Base-by-base conservation (phyloP, 1,140 invertebrate species). In the Hylyphantes graminicola region DNA sequence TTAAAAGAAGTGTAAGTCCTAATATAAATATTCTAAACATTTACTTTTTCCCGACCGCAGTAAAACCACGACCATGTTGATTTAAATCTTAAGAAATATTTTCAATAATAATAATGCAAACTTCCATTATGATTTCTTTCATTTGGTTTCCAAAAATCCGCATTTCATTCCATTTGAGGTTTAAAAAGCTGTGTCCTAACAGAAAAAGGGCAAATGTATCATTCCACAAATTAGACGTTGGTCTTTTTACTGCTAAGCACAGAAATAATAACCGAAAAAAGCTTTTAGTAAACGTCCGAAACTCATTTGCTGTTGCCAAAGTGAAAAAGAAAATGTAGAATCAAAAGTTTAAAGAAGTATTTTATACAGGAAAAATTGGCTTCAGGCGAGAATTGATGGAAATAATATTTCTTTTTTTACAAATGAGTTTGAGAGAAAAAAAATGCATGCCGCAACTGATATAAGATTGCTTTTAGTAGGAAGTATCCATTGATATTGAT, bases 1-100 rank as follows among this genome's bases (percentile, higher is more conserved):
- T 61, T 61, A 3, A 21, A 48, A 74, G 21, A 74, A 74, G 51
- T 35, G 35, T 70, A 53, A 59, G 59, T 59, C 35, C 57, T 74
- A 74, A 74, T 74, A 57, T 74, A 74, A 74, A 74, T 74, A 74
- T 74, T 55, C 72, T 53, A 74, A 74, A 74, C 51, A 74, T 74
- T 74, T 74, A 74, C 59, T 61, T 61, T 74, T 59, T 74, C 15
- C 54, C 63, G n/a, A 59, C 17, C 11, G 17, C 57, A 53, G 51
- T 53, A n/a, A 74, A 74, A 74, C 72, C n/a, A n/a, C n/a, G n/a
- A n/a, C n/a, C 19, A 70, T 70, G 67, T 70, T 70, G 67, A 70
- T 70, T 70, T 53, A 53, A 70, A 15, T n/a, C 54, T 35, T 17
- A 17, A 17, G 12, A 17, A 15, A 17, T 17, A 61, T 17, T 12